Evolutionary conservation across 2,888 invertebrate genomes (phyloP).

Genomic region (Drosophila peninsularis): DNA sequence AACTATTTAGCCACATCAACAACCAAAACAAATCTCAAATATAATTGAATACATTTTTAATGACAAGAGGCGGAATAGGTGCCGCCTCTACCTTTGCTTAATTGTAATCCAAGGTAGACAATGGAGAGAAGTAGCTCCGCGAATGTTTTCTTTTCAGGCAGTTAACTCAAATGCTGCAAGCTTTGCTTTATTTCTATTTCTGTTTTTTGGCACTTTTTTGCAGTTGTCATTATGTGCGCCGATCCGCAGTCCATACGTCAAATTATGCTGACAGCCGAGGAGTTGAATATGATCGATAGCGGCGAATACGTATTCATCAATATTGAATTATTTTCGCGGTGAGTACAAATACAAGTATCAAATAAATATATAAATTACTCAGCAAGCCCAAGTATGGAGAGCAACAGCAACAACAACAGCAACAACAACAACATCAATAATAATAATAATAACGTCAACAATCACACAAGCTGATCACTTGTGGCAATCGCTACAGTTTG

Average conservation of each 20-base stretch:
- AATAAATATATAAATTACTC: conserved; percentile 55
- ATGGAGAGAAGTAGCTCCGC: conserved; percentile 8
- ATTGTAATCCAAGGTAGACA: conserved; percentile 26
- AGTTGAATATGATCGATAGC: conserved; percentile 96
- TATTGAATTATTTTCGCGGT: conserved; percentile 98
- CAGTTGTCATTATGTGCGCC: conserved; percentile 98
- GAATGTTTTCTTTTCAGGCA: conserved; percentile 7
- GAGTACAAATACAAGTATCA: conserved; percentile 83
- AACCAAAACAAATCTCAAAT: conserved; percentile 31
- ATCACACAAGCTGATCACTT: conserved; percentile 55
- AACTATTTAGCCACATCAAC: neutral
- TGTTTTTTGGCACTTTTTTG: conserved; percentile 81
- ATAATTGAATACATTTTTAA: conserved; percentile 70
- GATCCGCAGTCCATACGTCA: conserved; percentile 94
- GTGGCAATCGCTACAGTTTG: conserved; percentile 62
- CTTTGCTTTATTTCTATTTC: conserved; percentile 25
- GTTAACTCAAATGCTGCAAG: conserved; percentile 27
- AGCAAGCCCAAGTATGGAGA: conserved; percentile 28
- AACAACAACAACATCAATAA: conserved; percentile 4
- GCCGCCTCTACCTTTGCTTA: conserved; percentile 20
- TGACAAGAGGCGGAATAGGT: conserved; percentile 45
- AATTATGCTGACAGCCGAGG: conserved; percentile 96
- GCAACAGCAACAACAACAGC: conserved; percentile 9
- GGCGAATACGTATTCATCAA: conserved; percentile 99
- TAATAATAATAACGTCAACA: conserved; percentile 28